Evolutionary conservation across 2,113 vertebrate species (phyloP).

Genomic region (Morone saxatilis): DNA sequence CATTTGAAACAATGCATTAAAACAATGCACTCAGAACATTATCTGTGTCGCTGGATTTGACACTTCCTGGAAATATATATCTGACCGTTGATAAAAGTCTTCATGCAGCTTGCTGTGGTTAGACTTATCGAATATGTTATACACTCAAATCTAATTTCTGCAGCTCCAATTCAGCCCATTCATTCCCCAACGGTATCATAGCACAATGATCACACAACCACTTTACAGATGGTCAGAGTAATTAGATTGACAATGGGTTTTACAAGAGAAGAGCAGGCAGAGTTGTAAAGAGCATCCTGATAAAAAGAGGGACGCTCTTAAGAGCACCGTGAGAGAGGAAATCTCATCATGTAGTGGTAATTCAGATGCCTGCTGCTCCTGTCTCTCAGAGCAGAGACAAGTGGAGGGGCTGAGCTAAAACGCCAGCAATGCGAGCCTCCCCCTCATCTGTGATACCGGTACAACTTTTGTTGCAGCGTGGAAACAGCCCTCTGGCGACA

Average conservation of each 20-base stretch:
- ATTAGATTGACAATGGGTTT: slow-evolving; percentile 67
- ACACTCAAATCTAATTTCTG: slow-evolving; percentile 25
- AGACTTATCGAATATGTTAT: slow-evolving; percentile 17
- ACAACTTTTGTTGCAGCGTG: slow-evolving; percentile 40
- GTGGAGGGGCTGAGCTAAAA: slow-evolving; percentile 34
- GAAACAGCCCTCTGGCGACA: slow-evolving; percentile 52
- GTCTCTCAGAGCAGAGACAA: slow-evolving; percentile 41
- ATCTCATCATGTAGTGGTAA: slow-evolving; percentile 43
- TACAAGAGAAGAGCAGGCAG: slow-evolving; percentile 40
- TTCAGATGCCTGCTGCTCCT: slow-evolving; percentile 39
- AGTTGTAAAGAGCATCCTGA: slow-evolving; percentile 56
- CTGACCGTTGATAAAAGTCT: background rate
- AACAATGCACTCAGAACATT: slow-evolving; percentile 13
- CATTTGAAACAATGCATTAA: slow-evolving; percentile 31
- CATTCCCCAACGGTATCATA: slow-evolving; percentile 31
- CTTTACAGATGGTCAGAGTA: slow-evolving; percentile 67
- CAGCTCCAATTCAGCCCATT: slow-evolving; percentile 38
- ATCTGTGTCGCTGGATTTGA: slow-evolving; percentile 26
- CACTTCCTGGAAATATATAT: slow-evolving; percentile 21
- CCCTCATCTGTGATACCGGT: background rate
- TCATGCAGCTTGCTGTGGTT: background rate
- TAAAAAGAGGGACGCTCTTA: slow-evolving; percentile 45
- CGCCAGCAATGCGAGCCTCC: background rate
- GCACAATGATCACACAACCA: slow-evolving; percentile 42
- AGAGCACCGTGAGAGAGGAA: slow-evolving; percentile 54